Evolutionary conservation across 2,888 invertebrate genomes (phyloP), one percentile per base, ranked within the genome.

Genomic region (Eupeodes latifasciatus): DNA sequence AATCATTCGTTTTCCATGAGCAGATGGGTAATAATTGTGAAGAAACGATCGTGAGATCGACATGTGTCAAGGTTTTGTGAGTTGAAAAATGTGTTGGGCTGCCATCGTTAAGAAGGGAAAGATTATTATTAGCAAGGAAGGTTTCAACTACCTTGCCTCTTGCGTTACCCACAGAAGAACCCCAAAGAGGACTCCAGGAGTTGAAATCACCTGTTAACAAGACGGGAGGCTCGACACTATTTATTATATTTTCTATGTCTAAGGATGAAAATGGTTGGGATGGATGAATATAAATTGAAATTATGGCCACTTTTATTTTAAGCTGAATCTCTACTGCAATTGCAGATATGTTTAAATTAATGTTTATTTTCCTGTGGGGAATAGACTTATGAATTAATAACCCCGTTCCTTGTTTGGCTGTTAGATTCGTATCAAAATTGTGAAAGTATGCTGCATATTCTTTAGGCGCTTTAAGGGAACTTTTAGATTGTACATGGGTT

Each of bases 251-350:
- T 47, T 47, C 40, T 47, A 47, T 47, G 11, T 12, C 47, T 10
- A 9, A 47, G 4, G 12, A 47, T 4, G 47, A 12, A 4, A 47
- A 10, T 47, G 47, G 10, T 47, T 47, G 47, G 11, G 47, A 47
- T n/a, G 10, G 47, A 47, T 11, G 47, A 47, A 81, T 74, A 34
- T 85, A 85, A 2, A 44, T 62, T 9, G 27, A 49, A 4, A 81
- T 19, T 14, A 85, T 66, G 27, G 81, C 51, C 4, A 85, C 7
- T 55, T 81, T 78, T 12, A 62, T 67, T 12, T 61, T 51, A 9
- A 66, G n/a, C 5, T 78, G 34, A 14, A 85, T 62, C 66, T 72
- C 81, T 11, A 82, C 44, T 36, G 78, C 86, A 34, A 86, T 47
- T 4, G 75, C 10, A 9, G 55, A 40, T 27, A 66, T 66, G 6